These are phyloP conservation scores for Mareca strepera DNA, from an alignment of 2,797 vertebrate species.

Conservation along the genomic window DNA sequence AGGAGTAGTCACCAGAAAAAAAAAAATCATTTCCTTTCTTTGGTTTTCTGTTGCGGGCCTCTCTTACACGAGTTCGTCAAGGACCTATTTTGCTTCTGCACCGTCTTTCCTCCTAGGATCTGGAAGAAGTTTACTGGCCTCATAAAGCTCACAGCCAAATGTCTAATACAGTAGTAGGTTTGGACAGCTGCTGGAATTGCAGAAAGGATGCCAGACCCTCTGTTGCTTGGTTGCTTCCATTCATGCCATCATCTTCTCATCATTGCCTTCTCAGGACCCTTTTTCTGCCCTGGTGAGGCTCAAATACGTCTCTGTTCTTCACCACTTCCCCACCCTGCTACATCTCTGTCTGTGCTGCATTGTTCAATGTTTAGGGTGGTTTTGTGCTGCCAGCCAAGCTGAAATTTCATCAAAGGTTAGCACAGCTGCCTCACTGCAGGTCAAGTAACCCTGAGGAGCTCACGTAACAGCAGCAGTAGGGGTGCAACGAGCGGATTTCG, in stretches of 20 bases:
- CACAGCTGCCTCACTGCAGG: neutral
- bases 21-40: neutral
- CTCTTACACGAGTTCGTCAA: neutral
- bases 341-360: neutral
- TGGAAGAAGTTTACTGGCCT: neutral
- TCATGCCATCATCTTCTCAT: neutral
- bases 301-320: accelerated
- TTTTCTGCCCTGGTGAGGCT: neutral
- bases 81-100: neutral
- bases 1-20: neutral
- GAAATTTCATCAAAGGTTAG: neutral
- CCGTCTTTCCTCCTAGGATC: neutral
- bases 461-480: neutral
- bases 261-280: neutral
- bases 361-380: accelerated
- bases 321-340: neutral
- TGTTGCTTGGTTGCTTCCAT: neutral
- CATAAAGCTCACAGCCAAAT: neutral
- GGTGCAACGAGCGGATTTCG: neutral
- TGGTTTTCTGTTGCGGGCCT: neutral
- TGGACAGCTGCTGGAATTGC: neutral
- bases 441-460: neutral
- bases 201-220: neutral
- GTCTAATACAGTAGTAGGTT: neutral
- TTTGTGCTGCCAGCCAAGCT: neutral